Evolutionary conservation across 2,113 vertebrate genomes (phyloP), one percentile per base, ranked within the genome.

Genomic region (Mormyrus iriodes): DNA sequence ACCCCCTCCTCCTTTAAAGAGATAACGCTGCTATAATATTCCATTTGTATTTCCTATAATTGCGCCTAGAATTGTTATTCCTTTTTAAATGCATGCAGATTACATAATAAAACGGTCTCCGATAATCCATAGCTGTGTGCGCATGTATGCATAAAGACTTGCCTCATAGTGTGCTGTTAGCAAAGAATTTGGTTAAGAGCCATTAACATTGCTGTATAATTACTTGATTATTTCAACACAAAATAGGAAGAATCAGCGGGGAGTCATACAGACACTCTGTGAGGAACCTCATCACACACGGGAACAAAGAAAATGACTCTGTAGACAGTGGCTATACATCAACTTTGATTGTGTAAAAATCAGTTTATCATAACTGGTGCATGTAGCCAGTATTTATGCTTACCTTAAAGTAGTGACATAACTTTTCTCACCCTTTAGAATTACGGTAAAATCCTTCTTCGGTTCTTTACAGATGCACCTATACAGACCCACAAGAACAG

Each of bases 1-100:
- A 86, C 88, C 88, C 85, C 85, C 85, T 35, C 85, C 86, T 76
- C 87, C 91, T 89, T 88, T 89, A 92, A 92, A 88, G 92, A 91
- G 91, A 93, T 90, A 93, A 91, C 90, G 87, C 88, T 89, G 61
- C 52, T 44, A 76, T 87, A 39, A 87, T 87, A 61, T 89, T 85
- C 73, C 52, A 55, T 61, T 17, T 61, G 76, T 61, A 53, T 85
- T 85, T 85, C 42, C 7, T 65, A 44, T 61, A 87, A 61, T 87
- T 87, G n/a, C 9, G 15, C 24, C 35, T 35, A 46, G 7, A 73
- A 42, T 83, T 84, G 7, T 53, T 31, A 83, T 61, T 94, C 90
- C 89, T 92, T 27, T 92, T 42, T 79, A 19, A 79, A 79, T 17
- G 61, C 61, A 69, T 69, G 61, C 61, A 69, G 61, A 69, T 69